A percentile compares a stretch with the other conserved stretches of the same genome.
These are phyloP conservation scores for Scolopax bukidnonensis DNA, from an alignment of 2,797 vertebrate species.

Conservation along the genomic window DNA sequence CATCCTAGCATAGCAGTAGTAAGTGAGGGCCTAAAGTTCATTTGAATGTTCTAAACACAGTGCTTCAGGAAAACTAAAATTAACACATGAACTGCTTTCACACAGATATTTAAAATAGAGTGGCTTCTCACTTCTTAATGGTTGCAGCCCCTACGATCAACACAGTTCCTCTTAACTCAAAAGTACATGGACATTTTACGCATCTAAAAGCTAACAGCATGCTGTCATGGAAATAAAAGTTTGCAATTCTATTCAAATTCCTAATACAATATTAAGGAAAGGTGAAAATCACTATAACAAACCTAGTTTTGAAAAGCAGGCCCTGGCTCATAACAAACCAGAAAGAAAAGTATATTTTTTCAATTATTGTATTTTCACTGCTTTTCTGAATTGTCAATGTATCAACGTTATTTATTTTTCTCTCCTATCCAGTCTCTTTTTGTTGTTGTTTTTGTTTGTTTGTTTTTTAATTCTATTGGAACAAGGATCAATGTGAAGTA, in stretches of 20 bases:
- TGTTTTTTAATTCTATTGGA: background rate
- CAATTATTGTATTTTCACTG: background rate
- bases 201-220: slow-evolving; percentile 16
- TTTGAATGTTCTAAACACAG: background rate
- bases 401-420: background rate
- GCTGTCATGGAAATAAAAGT: slow-evolving; percentile 20
- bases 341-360: background rate
- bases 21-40: background rate
- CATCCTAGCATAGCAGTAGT: background rate
- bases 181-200: slow-evolving; percentile 1
- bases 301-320: background rate
- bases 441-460: background rate
- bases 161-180: slow-evolving; percentile 45
- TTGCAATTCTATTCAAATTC: slow-evolving; percentile 15
- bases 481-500: background rate
- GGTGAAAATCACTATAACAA: background rate
- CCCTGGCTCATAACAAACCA: background rate
- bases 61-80: background rate
- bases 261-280: background rate
- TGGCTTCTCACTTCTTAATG: slow-evolving; percentile 40
- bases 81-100: slow-evolving; percentile 32
- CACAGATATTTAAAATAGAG: slow-evolving; percentile 41
- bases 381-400: background rate
- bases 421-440: background rate
- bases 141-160: slow-evolving; percentile 25